Evolutionary conservation across 2,113 vertebrate genomes (phyloP), one percentile per base, ranked within the genome.

Genomic region (Tauraco erythrolophus): DNA sequence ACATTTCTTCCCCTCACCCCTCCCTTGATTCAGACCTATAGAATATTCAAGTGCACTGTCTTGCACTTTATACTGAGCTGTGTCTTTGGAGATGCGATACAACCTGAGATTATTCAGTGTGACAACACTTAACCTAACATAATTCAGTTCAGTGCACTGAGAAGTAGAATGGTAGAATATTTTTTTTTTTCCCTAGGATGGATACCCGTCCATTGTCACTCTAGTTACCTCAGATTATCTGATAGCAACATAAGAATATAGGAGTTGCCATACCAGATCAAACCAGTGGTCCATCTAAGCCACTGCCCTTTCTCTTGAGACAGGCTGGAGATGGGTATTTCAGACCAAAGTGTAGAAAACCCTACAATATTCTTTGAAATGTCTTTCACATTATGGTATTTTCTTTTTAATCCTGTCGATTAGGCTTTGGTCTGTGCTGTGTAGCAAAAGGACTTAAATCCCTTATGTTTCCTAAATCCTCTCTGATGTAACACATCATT

Each of bases 91-190:
- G 31, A 62, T 83, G 66, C 92, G 92, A 95, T 92, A 56, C 15
- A 80, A 79, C 58, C 68, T 69, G 74, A 83, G 87, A 96, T 96
- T 96, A 97, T 95, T 94, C 97, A 91, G 89, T 95, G 81, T 97
- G 96, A 95, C 91, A 94, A 97, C 91, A 92, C 80, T 97, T 97
- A 95, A 97, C 94, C 92, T 92, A 91, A 89, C 84, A 77, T 95
- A 95, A 79, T 91, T 84, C 96, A 97, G 89, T 95, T 95, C 96
- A 97, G 74, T 95, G 89, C 91, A 70, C 94, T 94, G 79, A 96
- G 61, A 88, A 92, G 76, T 85, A 85, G 78, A 96, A 85, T 74
- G 91, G 85, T 89, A 79, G 57, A 89, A 24, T 92, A 12, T 71
- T 94, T 91, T 91, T 81, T 66, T 95, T 53, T 43, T n/a, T n/a